Conservation (phyloP, 2,113 vertebrate genomes). For the Aleadryas rufinucha region DNA sequence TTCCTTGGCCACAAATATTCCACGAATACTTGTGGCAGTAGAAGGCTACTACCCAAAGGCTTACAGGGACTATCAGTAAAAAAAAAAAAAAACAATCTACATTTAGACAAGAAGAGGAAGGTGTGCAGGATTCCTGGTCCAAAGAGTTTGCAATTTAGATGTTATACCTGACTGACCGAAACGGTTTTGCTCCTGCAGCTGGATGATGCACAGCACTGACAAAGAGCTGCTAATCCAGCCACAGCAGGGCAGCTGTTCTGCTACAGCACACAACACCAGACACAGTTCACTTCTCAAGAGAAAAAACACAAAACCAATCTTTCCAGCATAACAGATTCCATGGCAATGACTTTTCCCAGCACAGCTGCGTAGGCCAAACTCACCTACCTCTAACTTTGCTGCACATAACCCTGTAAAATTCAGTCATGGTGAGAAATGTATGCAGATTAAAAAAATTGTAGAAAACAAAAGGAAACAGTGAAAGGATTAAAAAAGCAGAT, state of each 20-base stretch:
- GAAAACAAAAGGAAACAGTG: not conserved
- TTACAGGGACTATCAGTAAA: not conserved
- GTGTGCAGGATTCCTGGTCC: not conserved
- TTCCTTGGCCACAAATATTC: too few species aligned
- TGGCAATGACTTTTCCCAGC: not conserved
- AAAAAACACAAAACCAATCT: not conserved
- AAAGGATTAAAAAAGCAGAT: not conserved
- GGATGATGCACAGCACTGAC: fast-evolving
- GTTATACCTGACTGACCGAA: not conserved
- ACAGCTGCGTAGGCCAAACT: not conserved
- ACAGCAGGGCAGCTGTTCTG: not conserved
- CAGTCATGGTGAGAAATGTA: not conserved
- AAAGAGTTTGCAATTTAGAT: not conserved
- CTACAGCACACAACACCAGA: not conserved
- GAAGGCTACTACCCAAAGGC: not conserved
- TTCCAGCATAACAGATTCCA: not conserved
- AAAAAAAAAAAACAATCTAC: fast-evolving
- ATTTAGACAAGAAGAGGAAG: not conserved
- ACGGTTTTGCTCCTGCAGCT: fast-evolving
- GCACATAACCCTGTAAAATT: not conserved
- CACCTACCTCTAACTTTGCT: not conserved
- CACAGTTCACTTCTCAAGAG: not conserved
- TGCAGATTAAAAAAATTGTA: not conserved
- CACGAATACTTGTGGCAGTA: not conserved
- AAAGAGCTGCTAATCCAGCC: not conserved